A percentile compares a stretch with the other conserved stretches of the same genome.
phyloP scores from a whole-genome alignment of 1,140 invertebrate genomes.

The Penaeus indicus region DNA sequence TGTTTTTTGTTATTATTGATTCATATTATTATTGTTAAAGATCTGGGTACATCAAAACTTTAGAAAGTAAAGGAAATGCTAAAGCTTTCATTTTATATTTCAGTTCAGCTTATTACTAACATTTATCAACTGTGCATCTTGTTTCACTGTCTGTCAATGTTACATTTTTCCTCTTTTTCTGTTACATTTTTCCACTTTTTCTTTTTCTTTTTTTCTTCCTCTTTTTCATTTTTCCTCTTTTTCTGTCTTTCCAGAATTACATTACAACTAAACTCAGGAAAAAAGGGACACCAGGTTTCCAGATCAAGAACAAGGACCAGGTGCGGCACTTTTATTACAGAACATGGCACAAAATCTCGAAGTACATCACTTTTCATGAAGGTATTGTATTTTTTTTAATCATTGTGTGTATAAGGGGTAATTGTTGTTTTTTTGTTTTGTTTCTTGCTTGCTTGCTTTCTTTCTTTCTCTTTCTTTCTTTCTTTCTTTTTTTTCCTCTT shows the following conservation, averaged over 20 bases:
- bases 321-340: constrained; percentile 95
- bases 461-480: background rate
- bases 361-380: constrained; percentile 88
- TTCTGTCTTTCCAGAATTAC: constrained; percentile 41
- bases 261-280: constrained; percentile 70
- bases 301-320: constrained; percentile 89
- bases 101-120: background rate
- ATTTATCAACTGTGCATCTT: background rate
- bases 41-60: no score
- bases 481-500: no score
- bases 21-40: no score
- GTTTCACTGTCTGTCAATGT: background rate
- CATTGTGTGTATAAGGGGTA: background rate
- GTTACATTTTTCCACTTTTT: background rate
- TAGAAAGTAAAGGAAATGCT: no score
- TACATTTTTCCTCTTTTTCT: background rate
- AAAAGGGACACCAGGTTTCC: constrained; percentile 74
- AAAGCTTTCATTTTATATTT: no score
- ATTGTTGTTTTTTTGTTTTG: background rate
- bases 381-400: constrained; percentile 74
- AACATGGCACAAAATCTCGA: constrained; percentile 94
- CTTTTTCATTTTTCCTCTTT: background rate
- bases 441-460: background rate
- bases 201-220: background rate
- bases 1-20: no score